Percentiles rank a stretch among this genome's conserved stretches.
phyloP scores from a whole-genome alignment of 2,888 invertebrate genomes.

The Phalera bucephala region DNA sequence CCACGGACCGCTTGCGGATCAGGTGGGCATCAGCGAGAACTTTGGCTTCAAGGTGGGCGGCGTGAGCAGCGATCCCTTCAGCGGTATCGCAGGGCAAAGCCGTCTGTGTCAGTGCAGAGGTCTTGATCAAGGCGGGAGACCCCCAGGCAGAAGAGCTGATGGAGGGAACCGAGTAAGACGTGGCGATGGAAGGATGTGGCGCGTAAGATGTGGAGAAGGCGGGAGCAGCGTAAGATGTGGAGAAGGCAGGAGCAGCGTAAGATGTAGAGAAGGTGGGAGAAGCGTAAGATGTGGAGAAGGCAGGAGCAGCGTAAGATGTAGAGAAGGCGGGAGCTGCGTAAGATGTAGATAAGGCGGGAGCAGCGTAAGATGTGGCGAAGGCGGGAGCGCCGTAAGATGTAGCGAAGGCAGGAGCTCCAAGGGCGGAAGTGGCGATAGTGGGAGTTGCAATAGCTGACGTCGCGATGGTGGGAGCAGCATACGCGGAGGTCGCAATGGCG shows the following conservation, averaged over 20 bases:
- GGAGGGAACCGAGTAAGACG: conserved; percentile 12
- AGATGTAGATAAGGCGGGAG: conserved; percentile 17
- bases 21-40: conserved; percentile 58
- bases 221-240: too few species aligned
- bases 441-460: conserved; percentile 29
- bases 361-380: conserved; percentile 41
- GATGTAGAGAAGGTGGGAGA: too few species aligned
- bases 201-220: too few species aligned
- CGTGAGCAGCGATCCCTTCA: conserved; percentile 66
- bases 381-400: conserved; percentile 21
- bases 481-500: conserved; percentile 52
- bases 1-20: conserved; percentile 67
- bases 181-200: too few species aligned
- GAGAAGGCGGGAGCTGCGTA: conserved; percentile 18
- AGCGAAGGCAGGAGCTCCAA: conserved; percentile 23
- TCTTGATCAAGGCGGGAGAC: conserved; percentile 35
- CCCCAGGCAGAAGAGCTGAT: conserved; percentile 20
- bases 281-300: too few species aligned
- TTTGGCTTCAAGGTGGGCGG: conserved; percentile 67
- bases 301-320: conserved; percentile 26
- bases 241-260: too few species aligned
- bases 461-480: conserved; percentile 31
- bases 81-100: conserved; percentile 63
- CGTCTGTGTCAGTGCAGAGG: conserved; percentile 34
- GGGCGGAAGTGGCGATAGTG: conserved; percentile 27